Base-by-base conservation (phyloP, 35 echinoderm and acorn worm species). In the Antedon bifida region DNA sequence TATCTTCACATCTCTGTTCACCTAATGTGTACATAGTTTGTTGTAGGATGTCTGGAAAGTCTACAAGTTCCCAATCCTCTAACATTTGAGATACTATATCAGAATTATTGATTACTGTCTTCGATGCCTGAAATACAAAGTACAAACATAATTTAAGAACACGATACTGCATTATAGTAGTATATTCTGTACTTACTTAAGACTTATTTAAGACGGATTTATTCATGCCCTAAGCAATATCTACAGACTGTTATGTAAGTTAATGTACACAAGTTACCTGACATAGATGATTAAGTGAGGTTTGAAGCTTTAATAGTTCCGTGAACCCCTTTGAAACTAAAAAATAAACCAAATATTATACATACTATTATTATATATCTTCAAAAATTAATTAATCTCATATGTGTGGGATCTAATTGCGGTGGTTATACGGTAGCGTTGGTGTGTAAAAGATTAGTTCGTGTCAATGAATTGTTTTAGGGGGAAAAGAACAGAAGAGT, bases 1-100 rank as follows among this genome's bases (percentile, higher is more conserved):
- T 77, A 87, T 79, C 51, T 31, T 45, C 77, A 30, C 33, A 55
- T 76, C 32, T 85, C n/a, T 31, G 26, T 32, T 51, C 30, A 79
- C 33, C 35, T 30, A 55, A 35, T 36, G 84, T 79, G 36, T 78
- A 78, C 38, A 77, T 19, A 9, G 89, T 90, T 38, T 90, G 89
- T 7, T 79, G 29, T 36, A 23, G 31, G 16, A 90, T 86, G 30
- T 74, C 75, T 34, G 35, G 35, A 7, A 86, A 31, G 51, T 90
- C 89, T 10, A 90, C 16, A 16, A 85, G 46, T 32, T 84, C 64
- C 89, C 89, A 90, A 81, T 90, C 89, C 32, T 90, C 89, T 31
- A 78, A 33, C 89, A 90, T 90, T 73, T 90, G 89, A 21, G 79
- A 85, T 26, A 80, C 81, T 79, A 90, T 79, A 45, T 90, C 89